Evolutionary conservation across 1,140 invertebrate genomes (phyloP).

Genomic region (Ditylenchus dipsaci): DNA sequence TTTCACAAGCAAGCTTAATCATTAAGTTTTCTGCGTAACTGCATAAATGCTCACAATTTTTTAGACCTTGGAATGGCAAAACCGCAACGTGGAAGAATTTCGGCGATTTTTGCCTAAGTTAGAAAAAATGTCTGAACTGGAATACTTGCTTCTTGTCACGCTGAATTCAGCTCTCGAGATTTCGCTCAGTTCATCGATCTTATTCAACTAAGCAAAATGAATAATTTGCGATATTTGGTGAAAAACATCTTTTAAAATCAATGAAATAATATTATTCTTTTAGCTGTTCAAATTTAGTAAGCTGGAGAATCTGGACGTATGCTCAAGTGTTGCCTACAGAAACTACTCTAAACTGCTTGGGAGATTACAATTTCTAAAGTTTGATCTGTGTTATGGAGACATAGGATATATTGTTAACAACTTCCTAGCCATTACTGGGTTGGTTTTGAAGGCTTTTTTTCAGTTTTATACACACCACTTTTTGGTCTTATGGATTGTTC

Average conservation of each 20-base stretch:
- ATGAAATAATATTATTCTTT: slow-evolving; percentile 4
- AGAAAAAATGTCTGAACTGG: neutral
- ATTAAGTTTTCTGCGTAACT: too few relatives aligned
- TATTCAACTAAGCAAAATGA: neutral
- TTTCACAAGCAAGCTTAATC: too few relatives aligned
- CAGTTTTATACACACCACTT: too few relatives aligned
- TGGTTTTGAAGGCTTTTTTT: too few relatives aligned
- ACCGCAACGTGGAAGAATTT: slow-evolving; percentile 19
- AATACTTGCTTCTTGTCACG: slow-evolving; percentile 20
- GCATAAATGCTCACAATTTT: slow-evolving; percentile 1
- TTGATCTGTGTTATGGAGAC: slow-evolving; percentile 31
- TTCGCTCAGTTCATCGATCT: neutral
- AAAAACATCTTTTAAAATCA: neutral
- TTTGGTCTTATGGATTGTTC: too few relatives aligned
- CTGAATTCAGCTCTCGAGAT: neutral
- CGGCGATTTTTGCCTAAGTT: slow-evolving; percentile 14
- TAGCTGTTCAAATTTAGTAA: slow-evolving; percentile 29
- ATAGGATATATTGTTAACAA: slow-evolving; percentile 11
- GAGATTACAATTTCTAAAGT: slow-evolving; percentile 4
- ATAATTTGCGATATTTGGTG: slow-evolving; percentile 22
- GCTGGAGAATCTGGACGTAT: slow-evolving; percentile 11
- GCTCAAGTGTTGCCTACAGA: too few relatives aligned
- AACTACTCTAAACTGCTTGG: too few relatives aligned
- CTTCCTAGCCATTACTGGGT: slow-evolving; percentile 19
- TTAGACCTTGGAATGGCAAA: slow-evolving; percentile 12